Evolutionary conservation across 2,888 invertebrate genomes (phyloP).

Genomic region (Xestia xanthographa): DNA sequence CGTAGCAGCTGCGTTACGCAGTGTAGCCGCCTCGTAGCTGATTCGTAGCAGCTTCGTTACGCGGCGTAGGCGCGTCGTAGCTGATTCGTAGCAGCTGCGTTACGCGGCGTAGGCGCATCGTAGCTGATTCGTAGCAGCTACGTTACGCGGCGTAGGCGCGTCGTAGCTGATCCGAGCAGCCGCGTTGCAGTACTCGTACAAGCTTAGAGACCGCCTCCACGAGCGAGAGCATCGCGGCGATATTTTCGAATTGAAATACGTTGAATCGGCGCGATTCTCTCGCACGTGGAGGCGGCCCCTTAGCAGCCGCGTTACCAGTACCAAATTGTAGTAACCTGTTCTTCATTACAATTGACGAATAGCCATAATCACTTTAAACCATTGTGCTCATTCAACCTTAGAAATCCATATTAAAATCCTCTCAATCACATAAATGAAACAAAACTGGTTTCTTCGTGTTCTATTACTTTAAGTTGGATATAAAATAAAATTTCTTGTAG

Average conservation of each 20-base stretch:
- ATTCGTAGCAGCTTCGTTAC: not conserved
- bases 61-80: not conserved
- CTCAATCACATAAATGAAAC: not conserved
- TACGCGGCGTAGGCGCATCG: not conserved
- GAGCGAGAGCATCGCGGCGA: too few species aligned
- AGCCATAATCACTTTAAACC: not conserved
- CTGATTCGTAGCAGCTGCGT: not conserved
- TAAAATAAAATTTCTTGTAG: not conserved
- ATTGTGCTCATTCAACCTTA: not conserved
- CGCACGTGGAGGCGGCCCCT: too few species aligned
- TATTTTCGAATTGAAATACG: too few species aligned
- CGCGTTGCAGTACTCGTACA: not conserved
- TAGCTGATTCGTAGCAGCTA: not conserved
- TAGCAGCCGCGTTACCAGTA: not conserved
- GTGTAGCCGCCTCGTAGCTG: not conserved
- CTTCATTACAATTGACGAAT: not conserved
- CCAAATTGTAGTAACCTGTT: not conserved
- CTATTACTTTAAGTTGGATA: not conserved
- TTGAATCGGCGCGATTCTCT: too few species aligned
- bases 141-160: not conserved
- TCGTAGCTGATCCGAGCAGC: not conserved
- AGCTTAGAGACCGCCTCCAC: too few species aligned
- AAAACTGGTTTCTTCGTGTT: slow-evolving; percentile 4
- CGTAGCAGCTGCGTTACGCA: not conserved
- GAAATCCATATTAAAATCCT: not conserved